Base-by-base conservation (phyloP, 2,113 vertebrate genomes). In the Morone saxatilis region DNA sequence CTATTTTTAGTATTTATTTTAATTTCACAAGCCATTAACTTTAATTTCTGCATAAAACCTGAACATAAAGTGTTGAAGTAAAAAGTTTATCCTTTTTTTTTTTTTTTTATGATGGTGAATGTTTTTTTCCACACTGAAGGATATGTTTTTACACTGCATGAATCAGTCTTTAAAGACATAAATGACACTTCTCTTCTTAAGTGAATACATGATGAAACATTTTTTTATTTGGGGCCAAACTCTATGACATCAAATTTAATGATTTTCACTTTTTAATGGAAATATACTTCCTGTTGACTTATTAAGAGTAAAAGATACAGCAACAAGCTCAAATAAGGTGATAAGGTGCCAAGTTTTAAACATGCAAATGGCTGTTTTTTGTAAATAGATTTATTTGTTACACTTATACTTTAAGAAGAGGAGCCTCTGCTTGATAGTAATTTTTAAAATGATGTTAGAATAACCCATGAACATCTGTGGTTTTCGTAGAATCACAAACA, bases 11-110 rank as follows among this genome's bases (percentile, higher is more conserved):
- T 50, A 31, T 74, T 71, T 66, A 45, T 45, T 86, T 86, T 81
- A 31, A 73, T 79, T 81, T 78, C 72, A 76, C 50, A 80, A 70
- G 61, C 63, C 68, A 85, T 88, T 90, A 85, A 77, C 31, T 87
- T 86, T 56, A 63, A 67, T 80, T 59, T 68, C 57, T 53, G 10
- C 0, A 0, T 61, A 40, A 86, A 80, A 80, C 56, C 12, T 12
- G 16, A 71, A 75, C 63, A 62, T 7, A 51, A 69, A 0, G 13
- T 69, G 36, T 20, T 61, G 61, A 68, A 57, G 73, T 47, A 78
- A 68, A 82, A 56, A 11, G 53, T 71, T 51, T 11, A 38, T 36
- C 4, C 14, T 6, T 47, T 9, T 68, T 75, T 31, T 31, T 31
- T 31, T 31, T 31, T 31, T 45, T 80, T 71, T 77, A 69, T 66